phyloP scores from a whole-genome alignment of 2,888 invertebrate species.

The Catocala sponsa region DNA sequence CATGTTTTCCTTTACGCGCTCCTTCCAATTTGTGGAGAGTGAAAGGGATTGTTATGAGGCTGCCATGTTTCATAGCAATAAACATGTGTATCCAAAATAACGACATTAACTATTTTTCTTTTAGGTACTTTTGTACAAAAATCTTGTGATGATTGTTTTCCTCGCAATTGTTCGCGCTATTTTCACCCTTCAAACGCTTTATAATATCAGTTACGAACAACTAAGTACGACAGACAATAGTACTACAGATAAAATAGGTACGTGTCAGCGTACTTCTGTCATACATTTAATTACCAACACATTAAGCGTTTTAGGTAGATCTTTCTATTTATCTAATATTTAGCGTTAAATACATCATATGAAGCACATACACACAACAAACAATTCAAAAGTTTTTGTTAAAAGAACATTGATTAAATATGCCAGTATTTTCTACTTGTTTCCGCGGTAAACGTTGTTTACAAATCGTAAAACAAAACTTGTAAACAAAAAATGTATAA shows the following conservation, averaged over 20 bases:
- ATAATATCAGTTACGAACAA: slow-evolving; percentile 23
- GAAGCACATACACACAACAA: too few species aligned
- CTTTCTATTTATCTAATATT: too few species aligned
- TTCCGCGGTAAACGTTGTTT: slow-evolving; percentile 4
- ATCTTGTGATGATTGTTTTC: slow-evolving; percentile 70
- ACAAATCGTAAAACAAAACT: slow-evolving; percentile 15
- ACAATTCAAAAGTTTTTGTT: too few species aligned
- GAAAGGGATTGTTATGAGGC: slow-evolving; percentile 87
- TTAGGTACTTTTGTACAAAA: slow-evolving; percentile 49
- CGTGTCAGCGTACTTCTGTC: not conserved
- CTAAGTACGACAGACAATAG: slow-evolving; percentile 10
- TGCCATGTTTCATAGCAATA: slow-evolving; percentile 87
- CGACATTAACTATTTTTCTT: slow-evolving; percentile 82
- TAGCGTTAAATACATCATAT: too few species aligned
- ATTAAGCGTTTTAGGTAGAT: too few species aligned
- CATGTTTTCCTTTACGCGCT: slow-evolving; percentile 88
- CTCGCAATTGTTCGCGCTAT: slow-evolving; percentile 51
- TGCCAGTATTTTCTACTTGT: too few species aligned
- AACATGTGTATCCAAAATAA: slow-evolving; percentile 87
- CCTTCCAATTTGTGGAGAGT: slow-evolving; percentile 87
- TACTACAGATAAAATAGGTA: slow-evolving; percentile 1
- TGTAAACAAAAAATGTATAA: slow-evolving; percentile 7
- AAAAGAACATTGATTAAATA: too few species aligned
- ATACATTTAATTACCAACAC: too few species aligned
- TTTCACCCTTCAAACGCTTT: slow-evolving; percentile 31